A percentile compares a stretch with the other conserved stretches of the same genome.
Evolutionary conservation across 2,113 vertebrate species (phyloP).

Genomic region (Heptranchias perlo): DNA sequence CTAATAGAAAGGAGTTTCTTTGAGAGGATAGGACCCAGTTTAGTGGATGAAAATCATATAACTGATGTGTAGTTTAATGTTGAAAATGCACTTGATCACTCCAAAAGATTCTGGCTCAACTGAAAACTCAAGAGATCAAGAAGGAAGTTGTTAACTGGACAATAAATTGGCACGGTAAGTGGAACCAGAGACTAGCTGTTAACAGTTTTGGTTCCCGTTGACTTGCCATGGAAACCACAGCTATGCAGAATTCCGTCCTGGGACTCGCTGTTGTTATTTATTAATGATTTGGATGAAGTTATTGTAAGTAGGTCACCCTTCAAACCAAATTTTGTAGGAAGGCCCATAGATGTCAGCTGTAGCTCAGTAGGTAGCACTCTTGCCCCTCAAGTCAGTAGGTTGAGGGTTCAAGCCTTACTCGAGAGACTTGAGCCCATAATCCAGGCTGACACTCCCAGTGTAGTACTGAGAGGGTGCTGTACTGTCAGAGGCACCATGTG

Average conservation of each 20-base stretch:
- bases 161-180: slow-evolving; percentile 9
- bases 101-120: background rate
- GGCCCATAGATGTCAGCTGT: no score
- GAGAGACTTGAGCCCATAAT: background rate
- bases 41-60: background rate
- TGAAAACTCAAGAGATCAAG: slow-evolving; percentile 6
- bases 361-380: background rate
- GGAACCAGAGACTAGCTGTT: background rate
- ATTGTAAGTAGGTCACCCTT: background rate
- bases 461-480: background rate
- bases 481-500: background rate
- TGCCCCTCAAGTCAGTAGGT: background rate
- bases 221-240: background rate
- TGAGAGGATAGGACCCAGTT: no score
- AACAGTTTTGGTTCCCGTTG: background rate
- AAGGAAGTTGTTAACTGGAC: slow-evolving; percentile 4
- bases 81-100: background rate
- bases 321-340: background rate
- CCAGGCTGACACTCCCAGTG: background rate
- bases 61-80: background rate
- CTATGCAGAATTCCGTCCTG: background rate
- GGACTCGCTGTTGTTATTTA: background rate
- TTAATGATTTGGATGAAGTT: background rate
- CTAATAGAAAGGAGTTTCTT: background rate
- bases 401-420: background rate